Conservation (phyloP, 2,113 vertebrate genomes). For the Platycercus adscitus region DNA sequence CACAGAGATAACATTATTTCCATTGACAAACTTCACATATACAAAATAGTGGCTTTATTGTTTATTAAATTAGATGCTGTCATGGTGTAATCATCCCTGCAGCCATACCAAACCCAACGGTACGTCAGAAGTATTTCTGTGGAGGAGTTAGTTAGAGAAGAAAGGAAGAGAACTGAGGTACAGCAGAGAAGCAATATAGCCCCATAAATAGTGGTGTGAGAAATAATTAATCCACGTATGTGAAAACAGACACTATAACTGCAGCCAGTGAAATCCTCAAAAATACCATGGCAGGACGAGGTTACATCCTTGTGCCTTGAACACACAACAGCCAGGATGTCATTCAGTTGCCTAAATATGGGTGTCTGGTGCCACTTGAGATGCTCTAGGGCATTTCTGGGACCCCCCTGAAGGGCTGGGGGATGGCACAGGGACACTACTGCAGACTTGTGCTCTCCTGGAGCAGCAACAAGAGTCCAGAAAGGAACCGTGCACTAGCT, state of each 20-base stretch:
- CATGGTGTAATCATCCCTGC: slow-evolving; percentile 49
- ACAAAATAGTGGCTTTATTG: slow-evolving; percentile 58
- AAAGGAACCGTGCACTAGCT: background rate
- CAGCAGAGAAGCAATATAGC: background rate
- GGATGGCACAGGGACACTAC: background rate
- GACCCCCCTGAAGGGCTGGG: background rate
- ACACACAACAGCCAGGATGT: background rate
- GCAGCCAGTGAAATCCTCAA: background rate
- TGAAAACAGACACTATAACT: background rate
- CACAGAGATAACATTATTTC: slow-evolving; percentile 63
- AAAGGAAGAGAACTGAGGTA: background rate
- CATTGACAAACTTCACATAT: slow-evolving; percentile 57
- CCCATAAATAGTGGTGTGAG: background rate
- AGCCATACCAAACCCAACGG: slow-evolving; percentile 23
- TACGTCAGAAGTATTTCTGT: background rate
- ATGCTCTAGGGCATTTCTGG: background rate
- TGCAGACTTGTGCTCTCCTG: background rate
- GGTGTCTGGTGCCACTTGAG: background rate
- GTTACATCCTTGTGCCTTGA: background rate
- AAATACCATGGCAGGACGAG: background rate
- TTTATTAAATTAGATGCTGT: slow-evolving; percentile 54
- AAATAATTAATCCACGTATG: background rate
- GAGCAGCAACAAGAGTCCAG: background rate
- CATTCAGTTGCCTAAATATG: background rate
- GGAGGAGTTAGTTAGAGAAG: background rate